Evolutionary conservation across 1,140 invertebrate species (phyloP), one percentile per base, ranked within the genome.

Genomic region (Megalopta genalis): DNA sequence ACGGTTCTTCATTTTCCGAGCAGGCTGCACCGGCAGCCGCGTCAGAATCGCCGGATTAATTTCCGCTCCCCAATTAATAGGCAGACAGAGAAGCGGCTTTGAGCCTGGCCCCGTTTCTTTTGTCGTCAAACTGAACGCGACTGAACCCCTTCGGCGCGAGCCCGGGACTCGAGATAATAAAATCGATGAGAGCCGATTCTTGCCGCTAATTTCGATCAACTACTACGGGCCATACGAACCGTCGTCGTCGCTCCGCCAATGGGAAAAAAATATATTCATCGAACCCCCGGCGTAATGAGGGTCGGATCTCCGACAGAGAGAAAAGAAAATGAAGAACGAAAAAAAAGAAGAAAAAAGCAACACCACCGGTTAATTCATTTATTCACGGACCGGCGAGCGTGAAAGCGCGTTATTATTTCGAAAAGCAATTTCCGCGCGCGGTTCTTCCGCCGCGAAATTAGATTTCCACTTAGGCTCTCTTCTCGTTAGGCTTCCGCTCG

Each of bases 101-200:
- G 32, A 72, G 57, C 25, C 1, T 16, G 2, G 14, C 10, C 54
- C n/a, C n/a, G 18, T 37, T 42, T 67, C 73, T 59, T 68, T 84
- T 80, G 59, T 84, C 68, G 37, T 72, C 62, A 59, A 75, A 64
- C 62, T 67, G 21, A 71, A 72, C 57, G 70, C 12, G 39, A 59
- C 62, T 49, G 64, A 9, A 25, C 37, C 23, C 39, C n/a, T n/a
- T 32, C 65, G 18, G n/a, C 27, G 23, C 67, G 69, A 57, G 72
- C 60, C 74, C 71, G 54, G 57, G 27, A 79, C 67, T 54, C 57
- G 67, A 39, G 71, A 80, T 83, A 83, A 74, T 83, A 84, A 84
- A 84, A 83, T 80, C 49, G 25, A 84, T 76, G 83, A 80, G 71
- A 83, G 18, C 18, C 27, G 16, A 9, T 42, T n/a, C 49, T 80